phyloP scores from a whole-genome alignment of 2,888 invertebrate genomes.

The Allophyes oxyacanthae region DNA sequence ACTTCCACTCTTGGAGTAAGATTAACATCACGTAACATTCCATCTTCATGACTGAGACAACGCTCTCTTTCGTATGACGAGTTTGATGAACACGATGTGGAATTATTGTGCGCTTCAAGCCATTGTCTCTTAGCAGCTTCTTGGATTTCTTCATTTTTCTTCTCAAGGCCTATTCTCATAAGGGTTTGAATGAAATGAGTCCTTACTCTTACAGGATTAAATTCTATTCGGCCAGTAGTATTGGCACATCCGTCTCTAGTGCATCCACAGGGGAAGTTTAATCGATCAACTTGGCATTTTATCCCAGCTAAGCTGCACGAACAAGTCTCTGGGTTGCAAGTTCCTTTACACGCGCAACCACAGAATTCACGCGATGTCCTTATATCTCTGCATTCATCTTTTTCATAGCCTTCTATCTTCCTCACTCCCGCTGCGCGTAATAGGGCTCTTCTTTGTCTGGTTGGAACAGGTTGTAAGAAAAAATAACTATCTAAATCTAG shows the following conservation, averaged over 20 bases:
- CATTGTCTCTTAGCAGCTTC: conserved; percentile 85
- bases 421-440: conserved; percentile 97
- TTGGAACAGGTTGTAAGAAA: conserved; percentile 97
- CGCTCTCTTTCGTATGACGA: conserved; percentile 79
- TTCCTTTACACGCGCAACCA: conserved; percentile 97
- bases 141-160: conserved; percentile 92
- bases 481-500: conserved; percentile 96
- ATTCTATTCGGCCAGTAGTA: conserved; percentile 97
- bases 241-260: conserved; percentile 98
- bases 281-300: conserved; percentile 98
- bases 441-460: conserved; percentile 95
- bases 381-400: conserved; percentile 98
- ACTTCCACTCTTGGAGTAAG: conserved; percentile 89
- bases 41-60: conserved; percentile 77
- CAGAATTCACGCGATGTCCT: conserved; percentile 97
- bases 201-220: conserved; percentile 97
- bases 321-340: conserved; percentile 98
- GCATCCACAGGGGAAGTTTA: conserved; percentile 99
- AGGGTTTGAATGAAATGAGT: conserved; percentile 99
- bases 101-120: conserved; percentile 77
- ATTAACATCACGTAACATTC: conserved; percentile 87
- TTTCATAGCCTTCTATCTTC: conserved; percentile 97
- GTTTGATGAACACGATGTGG: conserved; percentile 73
- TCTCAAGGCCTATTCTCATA: conserved; percentile 97
- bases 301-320: conserved; percentile 98